Base-by-base conservation (phyloP, 2,113 vertebrate genomes). In the Triplophysa siluroides region DNA sequence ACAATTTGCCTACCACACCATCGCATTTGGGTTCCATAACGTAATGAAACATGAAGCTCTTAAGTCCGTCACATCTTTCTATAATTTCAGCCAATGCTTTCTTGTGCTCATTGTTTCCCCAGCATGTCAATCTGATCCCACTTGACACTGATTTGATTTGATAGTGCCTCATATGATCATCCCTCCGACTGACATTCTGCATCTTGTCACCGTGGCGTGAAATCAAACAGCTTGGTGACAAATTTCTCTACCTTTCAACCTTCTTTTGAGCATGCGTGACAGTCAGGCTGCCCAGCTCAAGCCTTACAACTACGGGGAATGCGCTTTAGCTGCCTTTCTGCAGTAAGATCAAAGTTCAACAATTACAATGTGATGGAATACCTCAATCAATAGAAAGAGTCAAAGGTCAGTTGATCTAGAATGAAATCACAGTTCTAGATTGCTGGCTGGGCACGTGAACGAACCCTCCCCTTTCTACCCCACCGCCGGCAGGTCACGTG, bases 261-360 rank as follows among this genome's bases (percentile, higher is more conserved):
- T 73, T 43, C 54, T 60, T 13, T 19, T 63, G 72, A 62, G 58
- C 41, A 75, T 77, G 75, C 45, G 26, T 54, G 18, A 6, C 24
- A 10, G 9, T 16, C 73, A 10, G 58, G 43, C 61, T 64, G 61
- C 24, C 58, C 61, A 41, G 56, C 56, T 45, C 3, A 61, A 61
- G 54, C 26, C 71, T 8, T 52, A 41, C 16, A 41, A 75, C 58
- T 12, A 43, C 38, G 63, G n/a, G 60, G 18, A 60, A 72, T 6
- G 41, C 50, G 41, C 8, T 73, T 66, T 61, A 67, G 52, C 29
- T 18, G 29, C 29, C 41, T 45, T 19, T 47, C 19, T 14, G 60
- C 61, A 21, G 66, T 14, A 19, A 63, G 81, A 73, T 21, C 65
- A 75, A 81, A 85, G 83, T 78, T 82, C 75, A 78, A 78, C 76